These are phyloP conservation scores for Ferrisia virgata DNA, from an alignment of 2,888 invertebrate genomes.

Conservation along the genomic window DNA sequence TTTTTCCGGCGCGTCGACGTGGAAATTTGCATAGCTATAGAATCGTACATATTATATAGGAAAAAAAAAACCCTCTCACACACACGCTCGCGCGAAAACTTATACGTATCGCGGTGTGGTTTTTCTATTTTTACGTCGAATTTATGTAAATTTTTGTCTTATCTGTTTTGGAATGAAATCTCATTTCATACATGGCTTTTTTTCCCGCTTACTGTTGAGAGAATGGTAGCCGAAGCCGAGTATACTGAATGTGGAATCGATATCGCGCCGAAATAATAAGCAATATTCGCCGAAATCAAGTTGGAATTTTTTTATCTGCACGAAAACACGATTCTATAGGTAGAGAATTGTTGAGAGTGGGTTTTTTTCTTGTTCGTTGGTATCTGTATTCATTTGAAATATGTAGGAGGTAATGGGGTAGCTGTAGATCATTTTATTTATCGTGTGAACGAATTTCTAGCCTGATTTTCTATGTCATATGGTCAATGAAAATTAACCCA, in stretches of 20 bases:
- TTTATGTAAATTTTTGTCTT: slow-evolving; percentile 9
- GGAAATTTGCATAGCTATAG: not conserved
- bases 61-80: too few relatives aligned
- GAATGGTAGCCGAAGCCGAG: not conserved
- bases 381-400: too few relatives aligned
- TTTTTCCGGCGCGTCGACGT: not conserved
- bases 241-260: not conserved
- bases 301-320: slow-evolving; percentile 23
- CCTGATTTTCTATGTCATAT: too few relatives aligned
- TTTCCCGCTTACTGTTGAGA: not conserved
- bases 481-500: too few relatives aligned
- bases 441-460: too few relatives aligned
- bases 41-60: not conserved
- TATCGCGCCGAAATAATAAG: not conserved
- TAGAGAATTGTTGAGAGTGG: not conserved
- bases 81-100: too few relatives aligned
- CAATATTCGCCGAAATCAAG: slow-evolving; percentile 18
- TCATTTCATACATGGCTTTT: not conserved
- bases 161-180: not conserved
- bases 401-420: too few relatives aligned
- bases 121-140: slow-evolving; percentile 12
- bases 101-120: not conserved
- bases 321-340: not conserved
- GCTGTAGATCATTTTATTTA: too few relatives aligned
- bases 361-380: too few relatives aligned